These are phyloP conservation scores for Megaceryle alcyon DNA, from an alignment of 2,797 vertebrate species.

Conservation along the genomic window DNA sequence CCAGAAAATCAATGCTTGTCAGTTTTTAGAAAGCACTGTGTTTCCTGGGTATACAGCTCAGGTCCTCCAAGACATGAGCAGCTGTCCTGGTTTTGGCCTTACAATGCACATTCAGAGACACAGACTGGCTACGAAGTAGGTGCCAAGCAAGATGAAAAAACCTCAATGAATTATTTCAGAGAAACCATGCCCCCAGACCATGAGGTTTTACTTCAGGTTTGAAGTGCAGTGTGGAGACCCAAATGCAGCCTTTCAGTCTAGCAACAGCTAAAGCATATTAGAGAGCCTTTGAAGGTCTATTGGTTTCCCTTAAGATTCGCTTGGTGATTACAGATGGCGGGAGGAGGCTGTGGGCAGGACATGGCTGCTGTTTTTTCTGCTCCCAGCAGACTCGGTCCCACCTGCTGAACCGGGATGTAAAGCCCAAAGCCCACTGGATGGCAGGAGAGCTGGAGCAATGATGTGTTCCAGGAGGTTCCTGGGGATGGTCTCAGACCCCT, in stretches of 20 bases:
- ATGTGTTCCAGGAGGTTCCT: no score
- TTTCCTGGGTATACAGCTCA: rapidly evolving
- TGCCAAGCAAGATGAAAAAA: not conserved
- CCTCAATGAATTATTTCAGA: not conserved
- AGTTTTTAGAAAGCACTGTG: not conserved
- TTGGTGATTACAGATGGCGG: not conserved
- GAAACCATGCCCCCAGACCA: not conserved
- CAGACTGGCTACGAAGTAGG: not conserved
- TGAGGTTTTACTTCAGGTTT: not conserved
- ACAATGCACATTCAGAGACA: not conserved
- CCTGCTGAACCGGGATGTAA: not conserved
- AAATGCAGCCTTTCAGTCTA: not conserved
- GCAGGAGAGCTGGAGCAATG: not conserved
- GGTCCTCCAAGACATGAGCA: rapidly evolving
- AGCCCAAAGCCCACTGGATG: not conserved
- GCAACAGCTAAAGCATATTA: not conserved
- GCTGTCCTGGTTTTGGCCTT: not conserved
- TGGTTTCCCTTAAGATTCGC: not conserved
- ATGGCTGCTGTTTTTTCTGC: not conserved
- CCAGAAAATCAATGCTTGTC: not conserved
- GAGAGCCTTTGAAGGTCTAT: not conserved
- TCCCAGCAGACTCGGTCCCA: not conserved
- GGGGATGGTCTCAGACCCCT: not conserved
- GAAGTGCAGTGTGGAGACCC: not conserved
- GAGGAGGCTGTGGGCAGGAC: not conserved